Evolutionary conservation across 2,888 invertebrate genomes (phyloP).

Genomic region (Smittia aterrima): DNA sequence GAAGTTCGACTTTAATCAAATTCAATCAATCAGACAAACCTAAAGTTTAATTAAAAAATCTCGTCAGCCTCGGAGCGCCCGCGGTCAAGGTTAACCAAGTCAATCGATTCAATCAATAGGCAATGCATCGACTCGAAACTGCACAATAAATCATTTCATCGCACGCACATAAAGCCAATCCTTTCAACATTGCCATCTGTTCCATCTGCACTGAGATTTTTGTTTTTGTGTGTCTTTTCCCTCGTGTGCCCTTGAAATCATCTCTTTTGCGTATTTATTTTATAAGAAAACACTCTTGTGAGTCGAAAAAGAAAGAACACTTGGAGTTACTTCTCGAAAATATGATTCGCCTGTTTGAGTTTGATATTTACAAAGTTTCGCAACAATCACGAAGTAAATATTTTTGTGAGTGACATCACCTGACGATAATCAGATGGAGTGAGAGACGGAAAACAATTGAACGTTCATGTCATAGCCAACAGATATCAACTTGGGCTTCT

Average conservation of each 20-base stretch:
- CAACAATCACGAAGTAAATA: not conserved
- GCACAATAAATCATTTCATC: not conserved
- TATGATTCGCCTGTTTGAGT: no score
- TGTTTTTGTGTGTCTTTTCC: not conserved
- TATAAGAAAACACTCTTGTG: not conserved
- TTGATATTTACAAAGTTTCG: no score
- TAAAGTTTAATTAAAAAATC: not conserved
- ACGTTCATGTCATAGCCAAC: slow-evolving; percentile 13
- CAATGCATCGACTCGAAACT: not conserved
- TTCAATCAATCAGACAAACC: not conserved
- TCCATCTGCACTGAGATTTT: not conserved
- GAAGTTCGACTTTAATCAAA: not conserved
- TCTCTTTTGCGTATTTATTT: not conserved
- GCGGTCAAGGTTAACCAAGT: not conserved
- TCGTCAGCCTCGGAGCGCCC: not conserved
- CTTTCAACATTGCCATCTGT: not conserved
- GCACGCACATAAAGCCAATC: not conserved
- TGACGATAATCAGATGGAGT: slow-evolving; percentile 1
- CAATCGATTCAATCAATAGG: not conserved
- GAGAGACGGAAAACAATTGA: slow-evolving; percentile 15
- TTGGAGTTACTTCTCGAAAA: no score
- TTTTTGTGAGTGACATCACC: slow-evolving; percentile 17
- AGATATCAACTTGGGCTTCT: slow-evolving; percentile 3
- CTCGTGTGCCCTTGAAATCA: not conserved
- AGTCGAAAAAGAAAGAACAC: no score